Evolutionary conservation across 2,888 invertebrate species (phyloP).

Genomic region (Monopis laevigella): DNA sequence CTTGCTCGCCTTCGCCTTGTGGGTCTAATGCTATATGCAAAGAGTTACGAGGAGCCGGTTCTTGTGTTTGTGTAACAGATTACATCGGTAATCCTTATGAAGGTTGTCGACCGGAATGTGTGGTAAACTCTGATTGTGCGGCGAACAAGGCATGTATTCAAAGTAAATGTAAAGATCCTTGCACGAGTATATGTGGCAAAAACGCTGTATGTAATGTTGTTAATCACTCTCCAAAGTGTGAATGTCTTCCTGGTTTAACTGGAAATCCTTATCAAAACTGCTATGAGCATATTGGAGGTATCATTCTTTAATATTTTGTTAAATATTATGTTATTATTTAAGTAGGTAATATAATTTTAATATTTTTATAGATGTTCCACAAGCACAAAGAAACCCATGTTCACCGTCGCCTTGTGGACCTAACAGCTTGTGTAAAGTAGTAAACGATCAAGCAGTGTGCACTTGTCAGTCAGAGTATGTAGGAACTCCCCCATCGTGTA

Average conservation of each 20-base stretch:
- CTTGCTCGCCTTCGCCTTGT: conserved; percentile 77
- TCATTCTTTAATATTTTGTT: neutral
- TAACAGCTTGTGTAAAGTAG: conserved; percentile 77
- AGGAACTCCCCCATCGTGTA: conserved; percentile 72
- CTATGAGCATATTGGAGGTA: conserved; percentile 44
- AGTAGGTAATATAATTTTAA: too few relatives aligned
- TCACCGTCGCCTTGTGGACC: conserved; percentile 80
- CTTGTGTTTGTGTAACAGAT: conserved; percentile 74
- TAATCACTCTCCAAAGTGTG: conserved; percentile 76
- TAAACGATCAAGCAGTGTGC: conserved; percentile 76
- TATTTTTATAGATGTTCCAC: conserved; percentile 33
- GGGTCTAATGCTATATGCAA: conserved; percentile 78
- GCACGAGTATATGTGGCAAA: conserved; percentile 77
- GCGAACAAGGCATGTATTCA: conserved; percentile 76
- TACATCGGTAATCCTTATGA: conserved; percentile 81
- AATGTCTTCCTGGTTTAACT: conserved; percentile 69
- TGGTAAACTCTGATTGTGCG: conserved; percentile 77
- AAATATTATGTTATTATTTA: neutral
- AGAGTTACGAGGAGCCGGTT: conserved; percentile 73
- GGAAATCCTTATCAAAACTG: conserved; percentile 71
- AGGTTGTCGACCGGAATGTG: conserved; percentile 80
- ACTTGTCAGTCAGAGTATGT: conserved; percentile 74
- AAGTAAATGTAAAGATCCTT: conserved; percentile 79
- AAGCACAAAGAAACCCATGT: conserved; percentile 69
- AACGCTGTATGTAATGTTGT: conserved; percentile 78